phyloP scores from a whole-genome alignment of 2,797 vertebrate genomes.

The Sphenodon punctatus region DNA sequence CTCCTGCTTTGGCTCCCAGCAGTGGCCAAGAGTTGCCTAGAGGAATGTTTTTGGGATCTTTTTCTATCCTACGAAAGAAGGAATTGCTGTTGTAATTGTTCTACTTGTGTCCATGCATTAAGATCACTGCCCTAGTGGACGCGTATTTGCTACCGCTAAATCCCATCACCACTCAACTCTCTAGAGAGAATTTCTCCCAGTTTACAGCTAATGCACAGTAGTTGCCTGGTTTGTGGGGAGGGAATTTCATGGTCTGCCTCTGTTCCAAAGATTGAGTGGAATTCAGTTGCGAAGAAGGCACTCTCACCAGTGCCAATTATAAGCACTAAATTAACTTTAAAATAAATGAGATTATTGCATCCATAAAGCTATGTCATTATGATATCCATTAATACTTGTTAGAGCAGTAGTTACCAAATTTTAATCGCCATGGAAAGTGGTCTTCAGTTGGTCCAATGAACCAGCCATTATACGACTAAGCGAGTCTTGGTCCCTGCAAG shows the following conservation, averaged over 20 bases:
- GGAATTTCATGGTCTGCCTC: too few species aligned
- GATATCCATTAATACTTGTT: neutral
- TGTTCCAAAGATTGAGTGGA: neutral
- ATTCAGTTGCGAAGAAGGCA: neutral
- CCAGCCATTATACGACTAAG: too few species aligned
- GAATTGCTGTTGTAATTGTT: neutral
- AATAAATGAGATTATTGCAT: neutral
- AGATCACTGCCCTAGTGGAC: neutral
- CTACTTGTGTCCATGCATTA: too few species aligned
- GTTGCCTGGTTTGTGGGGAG: too few species aligned
- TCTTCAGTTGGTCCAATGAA: too few species aligned
- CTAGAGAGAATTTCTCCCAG: too few species aligned
- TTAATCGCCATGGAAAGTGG: too few species aligned
- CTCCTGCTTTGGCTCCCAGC: too few species aligned
- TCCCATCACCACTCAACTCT: too few species aligned
- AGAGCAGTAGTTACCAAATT: neutral
- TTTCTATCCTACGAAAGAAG: neutral
- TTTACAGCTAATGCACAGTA: neutral
- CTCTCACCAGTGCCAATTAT: neutral
- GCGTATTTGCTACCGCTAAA: neutral
- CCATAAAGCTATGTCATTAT: neutral
- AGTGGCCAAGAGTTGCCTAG: too few species aligned
- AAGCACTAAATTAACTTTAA: neutral
- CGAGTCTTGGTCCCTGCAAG: too few species aligned
- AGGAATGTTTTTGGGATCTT: too few species aligned